These are phyloP conservation scores for Aeoliscus strigatus DNA, from an alignment of 2,797 vertebrate genomes.

Conservation along the genomic window DNA sequence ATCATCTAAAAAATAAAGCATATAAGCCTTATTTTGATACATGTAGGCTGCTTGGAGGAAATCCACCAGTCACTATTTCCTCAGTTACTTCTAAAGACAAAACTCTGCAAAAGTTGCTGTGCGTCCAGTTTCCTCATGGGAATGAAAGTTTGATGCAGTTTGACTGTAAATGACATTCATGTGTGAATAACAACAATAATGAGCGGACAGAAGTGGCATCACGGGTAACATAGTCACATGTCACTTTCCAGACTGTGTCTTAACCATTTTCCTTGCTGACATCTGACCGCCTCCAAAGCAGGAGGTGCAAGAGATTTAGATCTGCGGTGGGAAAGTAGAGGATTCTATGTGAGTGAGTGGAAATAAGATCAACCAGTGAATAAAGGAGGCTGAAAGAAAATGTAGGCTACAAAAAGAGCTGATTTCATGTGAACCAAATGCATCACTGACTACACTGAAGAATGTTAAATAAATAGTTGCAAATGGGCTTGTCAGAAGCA, in stretches of 20 bases:
- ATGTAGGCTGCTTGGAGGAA: too few species aligned
- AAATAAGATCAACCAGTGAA: slow-evolving; percentile 8
- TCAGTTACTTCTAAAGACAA: too few species aligned
- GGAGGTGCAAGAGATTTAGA: slow-evolving; percentile 19
- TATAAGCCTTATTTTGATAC: too few species aligned
- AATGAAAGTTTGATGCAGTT: too few species aligned
- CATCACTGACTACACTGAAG: slow-evolving; percentile 5
- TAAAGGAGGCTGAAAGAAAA: slow-evolving; percentile 4
- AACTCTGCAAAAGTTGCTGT: too few species aligned
- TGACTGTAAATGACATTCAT: too few species aligned
- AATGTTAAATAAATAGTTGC: slow-evolving; percentile 13
- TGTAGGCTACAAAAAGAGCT: slow-evolving; percentile 11
- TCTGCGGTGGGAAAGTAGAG: slow-evolving; percentile 1
- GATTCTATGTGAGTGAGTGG: slow-evolving; percentile 8
- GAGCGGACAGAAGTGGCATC: slow-evolving; percentile 37
- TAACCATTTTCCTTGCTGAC: slow-evolving; percentile 16
- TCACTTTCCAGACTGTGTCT: slow-evolving; percentile 43
- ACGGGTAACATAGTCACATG: slow-evolving; percentile 43
- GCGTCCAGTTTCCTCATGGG: too few species aligned
- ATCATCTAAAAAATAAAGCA: too few species aligned
- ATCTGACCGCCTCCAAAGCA: slow-evolving; percentile 19
- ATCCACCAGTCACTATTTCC: too few species aligned
- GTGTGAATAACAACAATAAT: too few species aligned
- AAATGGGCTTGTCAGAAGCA: slow-evolving; percentile 11
- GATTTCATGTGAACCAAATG: slow-evolving; percentile 19